Evolutionary conservation across 2,797 vertebrate species (phyloP), one percentile per base, ranked within the genome.

Genomic region (Sebastes wilsoni): DNA sequence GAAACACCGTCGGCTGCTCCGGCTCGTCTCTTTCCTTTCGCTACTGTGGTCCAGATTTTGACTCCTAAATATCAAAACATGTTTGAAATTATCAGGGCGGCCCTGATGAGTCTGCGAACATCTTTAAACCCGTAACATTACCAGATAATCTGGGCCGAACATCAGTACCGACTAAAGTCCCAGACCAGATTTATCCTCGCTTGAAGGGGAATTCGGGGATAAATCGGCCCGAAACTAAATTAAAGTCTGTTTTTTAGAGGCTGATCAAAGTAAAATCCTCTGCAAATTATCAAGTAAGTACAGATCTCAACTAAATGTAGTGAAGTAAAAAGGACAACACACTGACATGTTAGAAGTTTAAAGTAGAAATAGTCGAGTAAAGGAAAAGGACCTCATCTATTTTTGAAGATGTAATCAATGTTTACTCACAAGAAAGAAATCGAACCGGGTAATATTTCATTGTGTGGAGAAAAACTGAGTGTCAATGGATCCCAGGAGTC

Each of bases 401-500:
- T 49, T 49, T 49, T 12, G 8, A 38, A 56, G 42, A 30, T 8
- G 4, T 55, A 13, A 72, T 69, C 6, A 8, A n/a, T 32, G 58
- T 83, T 72, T 34, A 13, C 20, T 75, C 22, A 2, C 32, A 2
- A 18, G 32, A 42, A 18, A 69, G 6, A 60, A 38, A 4, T 1
- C 23, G 5, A 18, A 49, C 2, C 16, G 1, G 32, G 10, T 67
- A 1, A 27, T 49, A 10, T 42, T 52, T 73, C 6, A 14, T 22
- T 58, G 6, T 25, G 18, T 3, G 1, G 32, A 38, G 20, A 8
- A 16, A 52, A 61, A 11, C 4, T 25, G 30, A 66, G 59, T 38
- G 28, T 72, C 67, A 42, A 34, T 2, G 69, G 55, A 61, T 87
- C 74, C 71, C 79, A 34, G 36, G 71, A 70, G 69, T 58, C 4